phyloP scores from a whole-genome alignment of 2,888 invertebrate species.

The Serripes groenlandicus region DNA sequence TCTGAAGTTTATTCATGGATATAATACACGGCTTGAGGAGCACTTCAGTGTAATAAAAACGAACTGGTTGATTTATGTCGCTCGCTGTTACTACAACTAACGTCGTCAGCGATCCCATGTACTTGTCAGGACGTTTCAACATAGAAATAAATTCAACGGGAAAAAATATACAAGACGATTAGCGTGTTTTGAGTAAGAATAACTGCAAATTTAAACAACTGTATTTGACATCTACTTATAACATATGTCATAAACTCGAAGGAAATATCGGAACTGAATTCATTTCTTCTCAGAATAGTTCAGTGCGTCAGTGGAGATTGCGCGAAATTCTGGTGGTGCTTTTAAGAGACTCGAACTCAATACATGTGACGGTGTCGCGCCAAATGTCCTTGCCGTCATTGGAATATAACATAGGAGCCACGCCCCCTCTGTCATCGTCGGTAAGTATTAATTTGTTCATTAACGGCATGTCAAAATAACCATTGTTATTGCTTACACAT shows the following conservation, averaged over 20 bases:
- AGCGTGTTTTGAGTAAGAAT: constrained; percentile 5
- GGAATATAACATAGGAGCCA: constrained; percentile 47
- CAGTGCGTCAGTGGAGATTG: too few species aligned
- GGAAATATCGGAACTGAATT: background rate
- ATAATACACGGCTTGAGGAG: constrained; percentile 18
- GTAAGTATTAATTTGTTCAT: constrained; percentile 37
- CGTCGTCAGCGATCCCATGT: constrained; percentile 7
- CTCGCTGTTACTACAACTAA: background rate
- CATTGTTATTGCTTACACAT: too few species aligned
- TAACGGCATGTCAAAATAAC: background rate
- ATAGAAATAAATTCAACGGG: constrained; percentile 6
- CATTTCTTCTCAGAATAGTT: constrained; percentile 2
- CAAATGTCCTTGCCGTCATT: constrained; percentile 53
- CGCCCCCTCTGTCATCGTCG: constrained; percentile 36
- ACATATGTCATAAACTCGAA: constrained; percentile 1
- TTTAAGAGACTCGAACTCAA: constrained; percentile 12
- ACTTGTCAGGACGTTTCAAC: constrained; percentile 14
- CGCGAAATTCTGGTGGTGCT: background rate
- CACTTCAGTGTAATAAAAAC: constrained; percentile 15
- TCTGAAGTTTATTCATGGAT: constrained; percentile 27
- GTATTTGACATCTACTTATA: constrained; percentile 5
- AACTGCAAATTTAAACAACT: constrained; percentile 21
- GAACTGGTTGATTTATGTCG: constrained; percentile 17
- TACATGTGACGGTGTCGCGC: constrained; percentile 1
- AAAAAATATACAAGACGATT: constrained; percentile 15